Base-by-base conservation (phyloP, 2,888 invertebrate species). In the Zygogramma bicolorata region DNA sequence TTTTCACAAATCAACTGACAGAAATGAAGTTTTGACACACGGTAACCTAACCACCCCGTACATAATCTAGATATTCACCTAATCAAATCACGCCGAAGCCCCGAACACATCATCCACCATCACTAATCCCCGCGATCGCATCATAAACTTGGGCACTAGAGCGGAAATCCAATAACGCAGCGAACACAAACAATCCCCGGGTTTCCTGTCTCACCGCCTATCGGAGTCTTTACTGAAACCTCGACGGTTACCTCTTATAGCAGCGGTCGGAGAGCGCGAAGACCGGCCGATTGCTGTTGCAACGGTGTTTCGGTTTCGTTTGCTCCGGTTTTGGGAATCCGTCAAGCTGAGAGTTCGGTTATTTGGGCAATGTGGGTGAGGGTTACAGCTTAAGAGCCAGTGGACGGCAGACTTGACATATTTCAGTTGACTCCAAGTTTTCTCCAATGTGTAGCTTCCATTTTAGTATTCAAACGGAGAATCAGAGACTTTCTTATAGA, bases 151-250 rank as follows among this genome's bases (percentile, higher is more conserved):
- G 10, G n/a, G 3, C 63, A 46, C 31, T 63, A 13, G 1, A 49
- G 46, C 46, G 29, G 10, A 63, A 49, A 34, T 29, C 10, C 29
- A 63, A 29, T 60, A 61, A 20, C 2, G 10, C 31, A 8, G n/a
- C 34, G 22, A 29, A 61, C 22, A 27, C n/a, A 13, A 53, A 25
- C 22, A 53, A 38, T 20, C 10, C 15, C 6, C 29, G 40, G 65
- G 65, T 65, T 70, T 29, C 61, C 38, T 18, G 65, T 22, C 61
- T 66, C 6, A 59, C 46, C 49, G 53, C 70, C 61, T 60, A 40
- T 66, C 60, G 70, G n/a, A 66, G 70, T 70, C 70, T 70, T 46
- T 63, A 42, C 46, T 46, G 63, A 18, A 42, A 63, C 42, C 31
- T 18, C 49, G 6, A 49, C 46, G 46, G 29, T 63, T 63, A 63